Evolutionary conservation across 2,113 vertebrate species (phyloP).

Genomic region (Tretioscincus oriximinensis): DNA sequence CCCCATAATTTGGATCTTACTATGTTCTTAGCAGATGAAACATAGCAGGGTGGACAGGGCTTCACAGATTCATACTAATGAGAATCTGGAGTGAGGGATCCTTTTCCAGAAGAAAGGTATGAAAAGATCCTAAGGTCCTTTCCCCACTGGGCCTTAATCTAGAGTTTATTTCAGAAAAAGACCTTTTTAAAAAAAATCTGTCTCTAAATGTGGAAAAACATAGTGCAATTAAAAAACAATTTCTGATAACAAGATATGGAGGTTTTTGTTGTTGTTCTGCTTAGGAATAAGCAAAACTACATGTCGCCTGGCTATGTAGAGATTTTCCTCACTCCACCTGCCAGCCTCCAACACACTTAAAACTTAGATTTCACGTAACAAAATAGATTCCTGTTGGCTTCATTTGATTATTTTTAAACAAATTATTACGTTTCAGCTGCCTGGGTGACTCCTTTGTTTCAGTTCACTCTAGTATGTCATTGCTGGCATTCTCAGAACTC

Average conservation of each 20-base stretch:
- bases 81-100: no score
- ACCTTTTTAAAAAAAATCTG: neutral
- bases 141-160: no score
- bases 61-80: no score
- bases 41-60: no score
- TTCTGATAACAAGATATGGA: neutral
- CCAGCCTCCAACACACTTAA: neutral
- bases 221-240: neutral
- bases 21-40: no score
- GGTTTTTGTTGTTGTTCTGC: neutral
- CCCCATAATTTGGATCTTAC: no score
- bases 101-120: no score
- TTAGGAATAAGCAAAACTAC: neutral
- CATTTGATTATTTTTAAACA: constrained; percentile 18
- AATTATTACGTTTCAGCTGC: constrained; percentile 17
- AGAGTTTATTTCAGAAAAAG: no score
- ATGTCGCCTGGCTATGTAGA: neutral
- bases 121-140: no score
- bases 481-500: neutral
- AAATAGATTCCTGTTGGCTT: neutral
- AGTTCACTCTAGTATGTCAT: neutral
- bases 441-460: constrained; percentile 29
- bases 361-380: neutral
- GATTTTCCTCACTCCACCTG: neutral
- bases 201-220: neutral